Conservation (phyloP, 2,888 invertebrate genomes). For the Diaphora mendica region DNA sequence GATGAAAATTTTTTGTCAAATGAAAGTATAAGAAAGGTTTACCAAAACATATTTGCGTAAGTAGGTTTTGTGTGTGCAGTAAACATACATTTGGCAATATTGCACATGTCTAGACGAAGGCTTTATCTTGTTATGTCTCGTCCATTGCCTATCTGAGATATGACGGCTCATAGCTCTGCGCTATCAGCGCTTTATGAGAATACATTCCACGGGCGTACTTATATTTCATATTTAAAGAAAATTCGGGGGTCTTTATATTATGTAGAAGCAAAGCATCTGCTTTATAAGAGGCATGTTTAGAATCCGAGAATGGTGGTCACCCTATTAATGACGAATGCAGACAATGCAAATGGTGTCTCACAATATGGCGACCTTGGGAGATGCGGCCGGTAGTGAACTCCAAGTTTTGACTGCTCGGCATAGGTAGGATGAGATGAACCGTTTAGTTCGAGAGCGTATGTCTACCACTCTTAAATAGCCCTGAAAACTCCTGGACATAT, state of each 20-base stretch:
- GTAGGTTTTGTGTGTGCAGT: conserved; percentile 15
- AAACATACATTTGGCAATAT: conserved; percentile 25
- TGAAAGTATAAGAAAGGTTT: background rate
- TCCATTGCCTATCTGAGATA: conserved; percentile 27
- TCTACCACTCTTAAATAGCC: too few species aligned
- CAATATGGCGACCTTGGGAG: too few species aligned
- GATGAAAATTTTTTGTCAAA: background rate
- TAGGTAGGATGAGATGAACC: too few species aligned
- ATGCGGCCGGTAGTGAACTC: too few species aligned
- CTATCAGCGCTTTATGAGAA: conserved; percentile 6
- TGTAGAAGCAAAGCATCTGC: too few species aligned
- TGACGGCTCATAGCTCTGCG: conserved; percentile 20
- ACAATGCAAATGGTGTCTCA: too few species aligned
- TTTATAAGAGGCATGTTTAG: background rate
- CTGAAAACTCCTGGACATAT: too few species aligned
- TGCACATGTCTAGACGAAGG: conserved; percentile 38
- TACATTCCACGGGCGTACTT: background rate
- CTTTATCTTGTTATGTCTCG: conserved; percentile 16
- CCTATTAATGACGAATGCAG: too few species aligned
- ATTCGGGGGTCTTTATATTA: background rate
- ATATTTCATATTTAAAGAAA: conserved; percentile 1
- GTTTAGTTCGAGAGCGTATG: too few species aligned
- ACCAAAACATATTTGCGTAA: conserved; percentile 1
- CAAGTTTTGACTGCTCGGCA: too few species aligned
- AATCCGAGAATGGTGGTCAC: background rate